phyloP scores from a whole-genome alignment of 2,113 vertebrate genomes.

The Excalfactoria chinensis region DNA sequence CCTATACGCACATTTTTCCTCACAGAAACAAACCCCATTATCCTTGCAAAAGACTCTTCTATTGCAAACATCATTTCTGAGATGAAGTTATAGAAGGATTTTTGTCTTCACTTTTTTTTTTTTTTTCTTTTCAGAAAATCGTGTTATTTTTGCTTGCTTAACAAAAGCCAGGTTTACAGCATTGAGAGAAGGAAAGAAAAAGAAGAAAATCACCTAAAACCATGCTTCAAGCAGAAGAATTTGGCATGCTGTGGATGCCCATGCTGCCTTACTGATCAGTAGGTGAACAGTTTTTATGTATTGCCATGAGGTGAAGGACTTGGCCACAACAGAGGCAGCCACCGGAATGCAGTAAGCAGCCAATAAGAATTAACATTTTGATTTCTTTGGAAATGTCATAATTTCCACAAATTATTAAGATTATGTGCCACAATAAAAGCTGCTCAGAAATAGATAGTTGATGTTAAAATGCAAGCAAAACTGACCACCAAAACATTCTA shows the following conservation, averaged over 20 bases:
- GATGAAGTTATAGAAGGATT: neutral
- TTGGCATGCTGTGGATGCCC: neutral
- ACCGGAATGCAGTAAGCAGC: neutral
- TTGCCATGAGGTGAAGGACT: neutral
- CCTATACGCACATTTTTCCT: neutral
- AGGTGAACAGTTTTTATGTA: neutral
- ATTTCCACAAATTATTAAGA: neutral
- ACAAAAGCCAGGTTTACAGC: neutral
- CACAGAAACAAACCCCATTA: neutral
- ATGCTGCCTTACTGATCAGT: neutral
- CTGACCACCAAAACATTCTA: neutral
- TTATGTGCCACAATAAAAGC: neutral
- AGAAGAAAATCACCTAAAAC: neutral
- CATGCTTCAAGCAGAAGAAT: neutral
- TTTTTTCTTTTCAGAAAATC: neutral
- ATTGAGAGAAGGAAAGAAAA: neutral
- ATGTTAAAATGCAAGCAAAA: neutral
- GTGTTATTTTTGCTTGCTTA: neutral
- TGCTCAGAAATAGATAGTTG: neutral
- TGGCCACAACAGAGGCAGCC: neutral
- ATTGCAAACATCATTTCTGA: neutral
- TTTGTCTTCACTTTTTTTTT: neutral
- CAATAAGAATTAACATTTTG: neutral
- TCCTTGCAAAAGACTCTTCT: neutral
- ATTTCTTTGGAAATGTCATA: neutral